A percentile compares a stretch with the other conserved stretches of the same genome.
phyloP scores from a whole-genome alignment of 1,140 invertebrate genomes.

The Rhyacophila brunnea region DNA sequence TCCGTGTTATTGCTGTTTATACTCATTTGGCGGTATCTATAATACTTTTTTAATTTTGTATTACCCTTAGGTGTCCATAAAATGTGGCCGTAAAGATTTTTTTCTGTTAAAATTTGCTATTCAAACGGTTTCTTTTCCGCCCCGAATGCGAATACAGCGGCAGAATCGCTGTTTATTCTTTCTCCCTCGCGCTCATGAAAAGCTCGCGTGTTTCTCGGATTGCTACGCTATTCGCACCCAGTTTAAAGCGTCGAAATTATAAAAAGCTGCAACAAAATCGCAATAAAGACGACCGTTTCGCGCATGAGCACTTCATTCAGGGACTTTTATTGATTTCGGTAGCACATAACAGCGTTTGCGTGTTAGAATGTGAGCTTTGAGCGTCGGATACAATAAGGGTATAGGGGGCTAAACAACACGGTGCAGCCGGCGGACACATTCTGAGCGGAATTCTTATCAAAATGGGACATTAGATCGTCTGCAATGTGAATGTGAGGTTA shows the following conservation, averaged over 20 bases:
- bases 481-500: constrained; percentile 36
- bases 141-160: constrained; percentile 22
- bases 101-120: constrained; percentile 35
- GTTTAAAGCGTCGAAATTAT: constrained; percentile 29
- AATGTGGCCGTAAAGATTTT: constrained; percentile 34
- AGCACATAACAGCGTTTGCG: constrained; percentile 55
- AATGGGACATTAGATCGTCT: constrained; percentile 36
- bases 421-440: constrained; percentile 43
- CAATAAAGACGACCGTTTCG: constrained; percentile 51
- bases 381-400: constrained; percentile 9
- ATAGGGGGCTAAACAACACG: constrained; percentile 43
- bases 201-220: neutral
- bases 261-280: constrained; percentile 44
- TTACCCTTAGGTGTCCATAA: constrained; percentile 36
- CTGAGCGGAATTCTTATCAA: constrained; percentile 41
- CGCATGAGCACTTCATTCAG: constrained; percentile 58
- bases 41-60: constrained; percentile 37
- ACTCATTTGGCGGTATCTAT: constrained; percentile 35
- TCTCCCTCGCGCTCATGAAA: constrained; percentile 4
- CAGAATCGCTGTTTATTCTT: neutral
- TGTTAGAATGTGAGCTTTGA: constrained; percentile 38
- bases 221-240: constrained; percentile 24
- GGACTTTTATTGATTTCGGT: constrained; percentile 67
- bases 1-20: constrained; percentile 31
- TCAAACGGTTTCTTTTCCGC: constrained; percentile 27